These are phyloP conservation scores for Archilochus colubris DNA, from an alignment of 2,113 vertebrate species.

Conservation along the genomic window DNA sequence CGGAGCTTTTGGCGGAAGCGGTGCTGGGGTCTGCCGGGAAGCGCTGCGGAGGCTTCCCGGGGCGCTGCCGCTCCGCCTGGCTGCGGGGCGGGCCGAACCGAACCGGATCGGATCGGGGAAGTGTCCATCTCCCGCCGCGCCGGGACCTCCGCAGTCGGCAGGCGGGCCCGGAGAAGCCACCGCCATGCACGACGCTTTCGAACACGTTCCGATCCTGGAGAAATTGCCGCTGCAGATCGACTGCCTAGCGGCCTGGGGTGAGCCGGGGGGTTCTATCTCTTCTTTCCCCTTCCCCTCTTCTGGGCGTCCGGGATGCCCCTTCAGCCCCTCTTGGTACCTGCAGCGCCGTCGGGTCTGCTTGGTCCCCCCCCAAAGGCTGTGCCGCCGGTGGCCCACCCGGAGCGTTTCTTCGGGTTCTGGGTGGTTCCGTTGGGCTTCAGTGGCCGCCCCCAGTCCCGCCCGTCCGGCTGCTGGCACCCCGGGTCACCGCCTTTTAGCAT, in stretches of 20 bases:
- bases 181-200: conserved; percentile 95
- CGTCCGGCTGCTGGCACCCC: background rate
- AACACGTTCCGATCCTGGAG: conserved; percentile 91
- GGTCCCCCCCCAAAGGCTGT: too few species aligned
- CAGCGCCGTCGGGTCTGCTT: too few species aligned
- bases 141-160: too few species aligned
- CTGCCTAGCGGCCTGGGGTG: conserved; percentile 95
- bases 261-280: conserved; percentile 44
- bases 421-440: background rate
- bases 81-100: too few species aligned
- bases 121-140: too few species aligned
- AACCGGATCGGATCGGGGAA: too few species aligned
- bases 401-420: too few species aligned
- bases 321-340: background rate
- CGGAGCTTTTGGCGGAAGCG: background rate
- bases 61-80: too few species aligned
- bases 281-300: too few species aligned
- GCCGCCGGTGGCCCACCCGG: background rate
- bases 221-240: conserved; percentile 97
- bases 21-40: background rate
- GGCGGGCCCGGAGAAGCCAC: background rate
- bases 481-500: background rate
- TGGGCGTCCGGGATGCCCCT: background rate
- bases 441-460: too few species aligned
- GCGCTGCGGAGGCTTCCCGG: background rate